A percentile compares a stretch with the other conserved stretches of the same genome.
Conservation (phyloP, 2,888 invertebrate genomes). For the Minunthozetes semirufus region DNA sequence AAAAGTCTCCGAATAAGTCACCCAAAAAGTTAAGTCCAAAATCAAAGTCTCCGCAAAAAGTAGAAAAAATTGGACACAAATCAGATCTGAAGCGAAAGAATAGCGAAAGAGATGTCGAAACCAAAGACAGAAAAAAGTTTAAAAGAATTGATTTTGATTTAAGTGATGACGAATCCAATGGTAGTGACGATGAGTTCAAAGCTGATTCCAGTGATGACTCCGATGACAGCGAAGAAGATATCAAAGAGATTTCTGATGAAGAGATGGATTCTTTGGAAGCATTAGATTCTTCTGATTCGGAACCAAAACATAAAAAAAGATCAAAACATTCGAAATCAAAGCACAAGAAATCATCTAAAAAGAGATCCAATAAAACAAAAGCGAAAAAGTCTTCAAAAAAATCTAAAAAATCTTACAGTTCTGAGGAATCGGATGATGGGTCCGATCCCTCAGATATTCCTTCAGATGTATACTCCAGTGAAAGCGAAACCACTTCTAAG, state of each 20-base stretch:
- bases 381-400: constrained; percentile 1
- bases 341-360: background rate
- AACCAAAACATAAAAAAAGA: background rate
- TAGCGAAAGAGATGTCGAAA: background rate
- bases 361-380: background rate
- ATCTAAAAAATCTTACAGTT: background rate
- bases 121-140: constrained; percentile 22
- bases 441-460: background rate
- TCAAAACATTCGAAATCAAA: background rate
- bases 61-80: constrained; percentile 11
- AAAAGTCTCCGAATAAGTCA: background rate
- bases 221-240: background rate
- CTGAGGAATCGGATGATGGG: background rate
- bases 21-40: constrained; percentile 8
- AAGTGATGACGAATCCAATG: constrained; percentile 1
- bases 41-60: constrained; percentile 5
- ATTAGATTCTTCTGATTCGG: background rate
- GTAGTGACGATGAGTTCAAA: constrained; percentile 18
- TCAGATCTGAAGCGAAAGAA: constrained; percentile 11
- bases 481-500: background rate
- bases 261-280: background rate
- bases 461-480: constrained; percentile 10
- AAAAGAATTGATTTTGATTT: background rate
- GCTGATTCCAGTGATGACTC: background rate
- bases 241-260: background rate